These are phyloP conservation scores for Pyrrhia umbra DNA, from an alignment of 2,888 invertebrate species.

Conservation along the genomic window DNA sequence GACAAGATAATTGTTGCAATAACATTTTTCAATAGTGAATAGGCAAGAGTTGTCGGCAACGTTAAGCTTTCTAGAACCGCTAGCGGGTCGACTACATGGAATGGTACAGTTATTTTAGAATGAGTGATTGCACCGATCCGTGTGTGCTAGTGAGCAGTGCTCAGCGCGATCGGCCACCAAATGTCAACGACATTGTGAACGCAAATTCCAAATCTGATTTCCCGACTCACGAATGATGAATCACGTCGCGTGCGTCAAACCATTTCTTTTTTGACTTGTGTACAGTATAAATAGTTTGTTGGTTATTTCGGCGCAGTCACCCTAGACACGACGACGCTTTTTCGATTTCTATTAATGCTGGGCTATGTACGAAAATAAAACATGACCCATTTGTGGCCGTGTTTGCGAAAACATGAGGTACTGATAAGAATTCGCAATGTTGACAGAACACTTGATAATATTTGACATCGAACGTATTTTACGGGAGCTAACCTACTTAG, in stretches of 20 bases:
- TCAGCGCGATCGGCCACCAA: slow-evolving; percentile 74
- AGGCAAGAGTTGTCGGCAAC: slow-evolving; percentile 61
- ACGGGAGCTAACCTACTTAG: slow-evolving; percentile 87
- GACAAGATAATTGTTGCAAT: slow-evolving; percentile 67
- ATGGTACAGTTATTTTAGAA: slow-evolving; percentile 70
- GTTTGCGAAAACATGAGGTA: slow-evolving; percentile 80
- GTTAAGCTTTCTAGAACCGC: slow-evolving; percentile 66
- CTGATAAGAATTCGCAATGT: slow-evolving; percentile 86
- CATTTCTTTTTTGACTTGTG: slow-evolving; percentile 78
- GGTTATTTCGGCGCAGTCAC: slow-evolving; percentile 72
- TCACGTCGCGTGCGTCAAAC: slow-evolving; percentile 81
- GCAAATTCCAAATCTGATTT: slow-evolving; percentile 80
- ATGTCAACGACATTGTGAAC: slow-evolving; percentile 85
- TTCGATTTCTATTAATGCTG: slow-evolving; percentile 68
- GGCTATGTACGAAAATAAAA: slow-evolving; percentile 76
- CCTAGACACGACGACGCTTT: slow-evolving; percentile 76
- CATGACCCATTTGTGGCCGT: slow-evolving; percentile 80
- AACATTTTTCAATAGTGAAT: slow-evolving; percentile 65
- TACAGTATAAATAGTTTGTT: slow-evolving; percentile 71
- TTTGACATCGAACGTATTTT: slow-evolving; percentile 82
- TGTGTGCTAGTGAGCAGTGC: slow-evolving; percentile 61
- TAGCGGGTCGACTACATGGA: slow-evolving; percentile 52
- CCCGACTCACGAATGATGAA: slow-evolving; percentile 80
- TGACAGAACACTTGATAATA: slow-evolving; percentile 86
- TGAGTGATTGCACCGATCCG: slow-evolving; percentile 61